Conservation (phyloP, 2,888 invertebrate species). For the Itoplectis maculator region DNA sequence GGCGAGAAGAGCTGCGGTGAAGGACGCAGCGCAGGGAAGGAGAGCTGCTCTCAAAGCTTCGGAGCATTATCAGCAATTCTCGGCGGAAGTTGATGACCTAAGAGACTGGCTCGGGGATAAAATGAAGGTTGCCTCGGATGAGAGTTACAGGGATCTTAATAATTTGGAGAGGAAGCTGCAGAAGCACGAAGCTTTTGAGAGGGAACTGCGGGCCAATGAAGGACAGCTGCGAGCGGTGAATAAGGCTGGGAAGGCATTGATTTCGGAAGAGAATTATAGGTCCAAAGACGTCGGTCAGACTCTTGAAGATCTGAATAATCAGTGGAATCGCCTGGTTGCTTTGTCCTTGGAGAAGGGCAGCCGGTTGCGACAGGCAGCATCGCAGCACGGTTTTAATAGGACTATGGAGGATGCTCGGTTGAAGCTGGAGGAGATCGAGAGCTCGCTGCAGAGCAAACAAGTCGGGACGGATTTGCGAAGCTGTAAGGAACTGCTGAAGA, state of each 20-base stretch:
- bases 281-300: conserved; percentile 89
- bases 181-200: conserved; percentile 98
- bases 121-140: conserved; percentile 95
- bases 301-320: conserved; percentile 89
- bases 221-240: conserved; percentile 95
- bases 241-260: conserved; percentile 91
- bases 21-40: conserved; percentile 90
- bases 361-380: conserved; percentile 94
- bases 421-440: conserved; percentile 94
- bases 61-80: conserved; percentile 96
- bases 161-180: conserved; percentile 96
- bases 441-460: conserved; percentile 91
- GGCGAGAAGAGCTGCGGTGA: conserved; percentile 90
- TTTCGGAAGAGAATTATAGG: conserved; percentile 90
- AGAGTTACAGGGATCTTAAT: conserved; percentile 95
- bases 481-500: conserved; percentile 95
- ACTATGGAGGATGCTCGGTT: conserved; percentile 95
- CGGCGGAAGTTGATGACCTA: conserved; percentile 96
- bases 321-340: conserved; percentile 91
- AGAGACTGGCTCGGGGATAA: conserved; percentile 97
- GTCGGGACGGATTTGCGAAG: conserved; percentile 95
- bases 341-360: conserved; percentile 89
- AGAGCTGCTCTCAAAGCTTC: conserved; percentile 92
- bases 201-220: conserved; percentile 97
- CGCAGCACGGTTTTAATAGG: conserved; percentile 91